Conservation (phyloP, 2,888 invertebrate genomes). For the Ctenicera cuprea region DNA sequence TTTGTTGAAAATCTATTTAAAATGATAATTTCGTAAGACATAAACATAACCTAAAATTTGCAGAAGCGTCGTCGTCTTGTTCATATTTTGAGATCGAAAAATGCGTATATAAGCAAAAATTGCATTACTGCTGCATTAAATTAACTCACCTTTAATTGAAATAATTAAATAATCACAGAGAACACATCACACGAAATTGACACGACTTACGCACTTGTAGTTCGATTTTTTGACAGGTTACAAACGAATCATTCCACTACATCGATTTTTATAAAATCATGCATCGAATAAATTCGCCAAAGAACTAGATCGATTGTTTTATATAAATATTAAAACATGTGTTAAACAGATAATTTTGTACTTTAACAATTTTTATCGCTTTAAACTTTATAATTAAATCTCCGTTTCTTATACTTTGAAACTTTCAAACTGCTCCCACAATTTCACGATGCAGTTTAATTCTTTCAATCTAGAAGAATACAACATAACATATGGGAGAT, state of each 20-base stretch:
- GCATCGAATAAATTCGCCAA: neutral
- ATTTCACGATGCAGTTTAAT: no score
- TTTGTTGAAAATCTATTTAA: constrained; percentile 35
- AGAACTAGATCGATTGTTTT: neutral
- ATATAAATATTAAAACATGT: no score
- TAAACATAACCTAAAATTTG: constrained; percentile 39
- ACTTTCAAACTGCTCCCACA: no score
- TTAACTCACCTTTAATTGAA: constrained; percentile 20
- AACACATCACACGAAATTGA: constrained; percentile 28
- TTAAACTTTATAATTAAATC: no score
- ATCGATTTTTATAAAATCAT: neutral
- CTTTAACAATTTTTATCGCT: neutral
- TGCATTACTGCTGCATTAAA: neutral
- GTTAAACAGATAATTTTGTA: no score
- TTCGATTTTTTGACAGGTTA: constrained; percentile 18
- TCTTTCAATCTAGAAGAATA: no score
- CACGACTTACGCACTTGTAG: neutral
- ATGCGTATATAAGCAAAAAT: constrained; percentile 30
- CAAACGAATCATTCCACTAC: neutral
- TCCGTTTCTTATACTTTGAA: no score
- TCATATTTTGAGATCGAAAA: neutral
- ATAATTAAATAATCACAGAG: constrained; percentile 30
- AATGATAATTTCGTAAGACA: constrained; percentile 17
- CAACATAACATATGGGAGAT: no score
- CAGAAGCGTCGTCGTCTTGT: constrained; percentile 29